Conservation (phyloP, 2,797 vertebrate species). For the Dermochelys coriacea region DNA sequence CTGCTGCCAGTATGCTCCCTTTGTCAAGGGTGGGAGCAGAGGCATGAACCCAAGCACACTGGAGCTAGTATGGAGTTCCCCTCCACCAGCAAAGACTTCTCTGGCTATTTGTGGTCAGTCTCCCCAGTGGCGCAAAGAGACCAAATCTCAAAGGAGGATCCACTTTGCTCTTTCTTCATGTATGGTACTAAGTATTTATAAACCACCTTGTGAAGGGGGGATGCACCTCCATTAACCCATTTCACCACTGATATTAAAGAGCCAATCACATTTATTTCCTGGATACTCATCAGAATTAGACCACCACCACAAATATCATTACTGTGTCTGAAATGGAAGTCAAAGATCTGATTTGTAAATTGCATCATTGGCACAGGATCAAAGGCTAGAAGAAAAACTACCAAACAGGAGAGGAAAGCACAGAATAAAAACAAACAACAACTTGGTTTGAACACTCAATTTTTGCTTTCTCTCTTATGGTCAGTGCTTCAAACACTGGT, state of each 20-base stretch:
- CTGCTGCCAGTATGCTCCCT: neutral
- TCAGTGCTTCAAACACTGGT: neutral
- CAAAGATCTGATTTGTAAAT: neutral
- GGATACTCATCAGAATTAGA: neutral
- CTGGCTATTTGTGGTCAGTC: neutral
- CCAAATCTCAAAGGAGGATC: neutral
- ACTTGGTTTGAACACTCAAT: neutral
- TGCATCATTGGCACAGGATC: accelerated
- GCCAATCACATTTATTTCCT: neutral
- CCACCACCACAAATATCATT: accelerated
- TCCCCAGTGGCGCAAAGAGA: neutral
- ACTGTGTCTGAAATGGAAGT: neutral
- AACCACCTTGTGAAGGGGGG: neutral
- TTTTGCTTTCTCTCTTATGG: neutral
- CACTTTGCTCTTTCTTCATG: neutral
- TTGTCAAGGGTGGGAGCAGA: neutral
- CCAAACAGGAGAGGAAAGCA: neutral
- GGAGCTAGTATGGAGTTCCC: neutral
- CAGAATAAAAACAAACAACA: neutral
- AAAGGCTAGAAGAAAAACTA: neutral
- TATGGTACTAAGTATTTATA: neutral
- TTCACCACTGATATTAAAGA: neutral
- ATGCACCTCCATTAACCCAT: neutral
- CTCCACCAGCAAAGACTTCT: neutral
- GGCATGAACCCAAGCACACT: neutral